Evolutionary conservation across 2,797 vertebrate species (phyloP), one percentile per base, ranked within the genome.

Genomic region (Sternotherus odoratus): DNA sequence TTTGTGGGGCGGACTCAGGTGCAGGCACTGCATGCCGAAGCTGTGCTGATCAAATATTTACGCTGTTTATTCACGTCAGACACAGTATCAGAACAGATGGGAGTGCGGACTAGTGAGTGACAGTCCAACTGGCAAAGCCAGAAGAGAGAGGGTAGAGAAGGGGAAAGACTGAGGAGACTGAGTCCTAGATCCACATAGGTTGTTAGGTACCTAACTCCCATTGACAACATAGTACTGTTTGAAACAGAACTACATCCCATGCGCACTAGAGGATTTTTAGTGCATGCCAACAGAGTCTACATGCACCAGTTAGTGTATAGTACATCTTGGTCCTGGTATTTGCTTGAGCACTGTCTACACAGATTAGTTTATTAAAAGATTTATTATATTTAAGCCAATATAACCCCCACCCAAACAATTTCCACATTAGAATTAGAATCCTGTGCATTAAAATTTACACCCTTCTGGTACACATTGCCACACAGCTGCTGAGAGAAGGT

Each of bases 371-470:
- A 82, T 89, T 90, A 85, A 83, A 91, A 57, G 17, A 0, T 77
- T 87, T 51, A 48, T 78, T 50, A 50, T 87, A 90, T 94, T 90
- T 50, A 92, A 93, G 75, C 28, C 48, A 88, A 56, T 19, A 54
- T 1, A 90, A 72, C 48, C 72, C 78, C 30, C 28, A 16, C 13
- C 28, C 28, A 30, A 53, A 33, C 13, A 30, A 33, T 30, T 28
- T 60, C 77, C 46, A 1, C 13, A 30, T 60, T 60, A 60, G 30
- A 16, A 60, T 33, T 33, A 60, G 57, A 60, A 33, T 60, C 30
- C 13, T 36, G 36, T 3, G 10, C 21, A 24, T 39, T 39, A 69
- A 36, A 36, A 69, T 69, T 69, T n/a, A 69, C 19, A 36, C 11
- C 19, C 17, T 36, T 69, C 10, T 23, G 36, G 10, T 24, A 36